Base-by-base conservation (phyloP, 2,888 invertebrate species). In the Hydropsyche betteni region DNA sequence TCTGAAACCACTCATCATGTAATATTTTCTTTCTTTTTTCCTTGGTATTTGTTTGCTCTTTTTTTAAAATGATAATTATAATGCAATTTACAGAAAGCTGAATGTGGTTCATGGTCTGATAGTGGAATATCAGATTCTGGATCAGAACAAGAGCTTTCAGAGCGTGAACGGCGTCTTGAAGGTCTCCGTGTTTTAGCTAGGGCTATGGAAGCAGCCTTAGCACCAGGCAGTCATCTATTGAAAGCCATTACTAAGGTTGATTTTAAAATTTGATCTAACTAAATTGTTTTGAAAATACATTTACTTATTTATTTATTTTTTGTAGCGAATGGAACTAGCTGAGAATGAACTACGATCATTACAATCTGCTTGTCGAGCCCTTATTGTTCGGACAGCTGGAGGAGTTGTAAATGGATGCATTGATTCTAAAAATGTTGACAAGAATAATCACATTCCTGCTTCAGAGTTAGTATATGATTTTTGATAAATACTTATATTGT, bases 41-140 rank as follows among this genome's bases (percentile, higher is more conserved):
- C 55, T 12, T 14, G 1, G 12, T 10, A 55, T 55, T 55, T 10
- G 5, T 55, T 55, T 55, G 12, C 12, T 12, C 12, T 1, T 14
- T 14, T 12, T 4, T 55, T 10, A 14, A n/a, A 36, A 5, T 64
- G 2, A 51, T 10, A 14, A 69, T 14, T 69, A 12, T 51, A 12
- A 24, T 50, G 52, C 8, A 33, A 14, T 51, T 85, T 75, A 5
- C 72, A 79, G 78, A 79, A 79, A 52, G 79, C 78, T 53, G 79
- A 79, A 69, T 79, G 86, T 81, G 91, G 91, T 50, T 92, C 92
- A 0, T 86, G 91, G 74, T 92, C 92, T 1, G 92, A 92, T 83
- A 91, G 91, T 78, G 92, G 92, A 69, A 92, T 93, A 80, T 92
- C 92, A 8, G 92, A 93, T 82, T 92, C 92, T 80, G 92, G 92